Conservation (phyloP, 2,888 invertebrate species). For the Erebia epiphron region DNA sequence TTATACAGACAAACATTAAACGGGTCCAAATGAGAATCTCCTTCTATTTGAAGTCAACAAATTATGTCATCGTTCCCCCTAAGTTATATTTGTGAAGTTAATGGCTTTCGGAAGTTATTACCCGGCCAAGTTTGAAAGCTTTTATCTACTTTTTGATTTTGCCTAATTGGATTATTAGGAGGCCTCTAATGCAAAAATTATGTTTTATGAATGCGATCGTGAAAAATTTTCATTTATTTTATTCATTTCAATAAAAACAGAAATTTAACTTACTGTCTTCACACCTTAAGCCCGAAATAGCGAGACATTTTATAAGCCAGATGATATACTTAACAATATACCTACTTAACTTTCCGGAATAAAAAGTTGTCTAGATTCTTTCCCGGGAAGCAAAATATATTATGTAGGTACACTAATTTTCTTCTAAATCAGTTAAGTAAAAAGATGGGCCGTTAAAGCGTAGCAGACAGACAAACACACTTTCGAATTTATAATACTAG, state of each 20-base stretch:
- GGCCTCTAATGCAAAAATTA: conserved; percentile 33
- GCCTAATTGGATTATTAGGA: conserved; percentile 35
- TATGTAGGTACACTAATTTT: not conserved
- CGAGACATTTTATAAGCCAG: no score
- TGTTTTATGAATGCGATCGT: conserved; percentile 20
- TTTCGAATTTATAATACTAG: not conserved
- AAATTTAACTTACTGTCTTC: not conserved
- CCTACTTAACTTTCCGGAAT: no score
- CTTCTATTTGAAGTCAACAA: conserved; percentile 28
- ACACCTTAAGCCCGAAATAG: not conserved
- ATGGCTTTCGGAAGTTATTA: conserved; percentile 27
- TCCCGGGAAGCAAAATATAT: no score
- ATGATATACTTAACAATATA: no score
- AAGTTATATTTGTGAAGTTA: conserved; percentile 28
- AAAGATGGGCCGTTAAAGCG: not conserved
- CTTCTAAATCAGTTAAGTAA: not conserved
- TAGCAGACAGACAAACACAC: no score
- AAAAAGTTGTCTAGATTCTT: no score
- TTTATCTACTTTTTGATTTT: conserved; percentile 30
- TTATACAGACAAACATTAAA: conserved; percentile 20
- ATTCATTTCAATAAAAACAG: not conserved
- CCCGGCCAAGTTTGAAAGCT: conserved; percentile 26
- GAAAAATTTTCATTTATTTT: not conserved
- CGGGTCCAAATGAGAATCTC: conserved; percentile 25
- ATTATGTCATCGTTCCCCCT: conserved; percentile 23